Conservation (phyloP, 2,113 vertebrate genomes). For the Pseudonaja textilis region DNA sequence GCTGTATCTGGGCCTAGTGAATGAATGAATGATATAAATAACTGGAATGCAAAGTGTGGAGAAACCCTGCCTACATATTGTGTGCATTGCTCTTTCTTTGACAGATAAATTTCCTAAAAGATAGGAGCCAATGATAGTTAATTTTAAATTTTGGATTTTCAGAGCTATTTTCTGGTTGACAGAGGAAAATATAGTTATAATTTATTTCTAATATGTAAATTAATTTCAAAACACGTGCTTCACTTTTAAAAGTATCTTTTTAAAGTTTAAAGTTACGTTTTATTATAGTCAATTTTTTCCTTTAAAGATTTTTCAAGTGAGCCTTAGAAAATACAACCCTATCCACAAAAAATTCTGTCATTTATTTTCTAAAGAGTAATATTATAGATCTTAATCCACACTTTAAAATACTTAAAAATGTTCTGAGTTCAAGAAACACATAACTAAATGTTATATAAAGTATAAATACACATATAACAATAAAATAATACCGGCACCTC, state of each 20-base stretch:
- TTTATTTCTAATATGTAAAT: not conserved
- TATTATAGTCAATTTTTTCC: not conserved
- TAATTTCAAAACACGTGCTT: not conserved
- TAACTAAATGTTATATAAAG: not conserved
- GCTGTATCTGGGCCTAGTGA: not conserved
- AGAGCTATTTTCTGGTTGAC: not conserved
- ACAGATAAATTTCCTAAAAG: not conserved
- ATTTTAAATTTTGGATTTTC: not conserved
- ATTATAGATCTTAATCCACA: not conserved
- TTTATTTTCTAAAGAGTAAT: not conserved
- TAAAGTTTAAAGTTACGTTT: not conserved
- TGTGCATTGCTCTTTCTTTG: not conserved
- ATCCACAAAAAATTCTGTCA: not conserved
- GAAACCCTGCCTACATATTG: not conserved
- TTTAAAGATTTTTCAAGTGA: not conserved
- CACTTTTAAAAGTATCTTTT: not conserved
- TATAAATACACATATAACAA: not conserved
- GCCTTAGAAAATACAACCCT: not conserved
- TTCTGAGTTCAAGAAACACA: not conserved
- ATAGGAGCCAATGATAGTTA: not conserved
- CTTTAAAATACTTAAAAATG: not conserved
- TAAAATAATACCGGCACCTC: slow-evolving; percentile 5
- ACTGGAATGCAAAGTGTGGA: not conserved
- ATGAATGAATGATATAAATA: not conserved
- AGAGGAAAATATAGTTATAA: not conserved